Percentiles rank a stretch among this genome's conserved stretches.
Evolutionary conservation across 1,140 invertebrate genomes (phyloP).

Genomic region (Bombus vancouverensis): DNA sequence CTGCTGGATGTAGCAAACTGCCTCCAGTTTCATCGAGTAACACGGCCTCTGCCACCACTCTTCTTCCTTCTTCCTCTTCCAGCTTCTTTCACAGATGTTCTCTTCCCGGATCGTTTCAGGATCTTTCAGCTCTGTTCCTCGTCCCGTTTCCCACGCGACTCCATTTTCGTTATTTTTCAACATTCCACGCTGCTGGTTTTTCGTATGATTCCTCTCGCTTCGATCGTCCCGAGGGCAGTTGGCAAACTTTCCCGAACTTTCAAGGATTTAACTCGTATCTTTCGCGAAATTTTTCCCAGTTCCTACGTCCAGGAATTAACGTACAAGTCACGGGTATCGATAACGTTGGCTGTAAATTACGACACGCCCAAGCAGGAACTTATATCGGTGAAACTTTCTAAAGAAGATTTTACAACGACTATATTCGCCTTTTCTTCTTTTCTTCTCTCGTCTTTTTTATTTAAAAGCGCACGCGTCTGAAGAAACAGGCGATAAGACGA

Average conservation of each 20-base stretch:
- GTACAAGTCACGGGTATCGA: neutral
- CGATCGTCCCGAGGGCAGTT: neutral
- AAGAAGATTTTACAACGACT: neutral
- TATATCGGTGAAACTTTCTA: neutral
- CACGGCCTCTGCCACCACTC: neutral
- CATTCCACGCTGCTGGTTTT: slow-evolving; percentile 31
- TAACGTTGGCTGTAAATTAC: neutral
- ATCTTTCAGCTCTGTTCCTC: slow-evolving; percentile 5
- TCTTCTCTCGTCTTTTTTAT: neutral
- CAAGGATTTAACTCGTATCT: neutral
- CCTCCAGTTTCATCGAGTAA: slow-evolving; percentile 49
- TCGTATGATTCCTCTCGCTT: slow-evolving; percentile 15
- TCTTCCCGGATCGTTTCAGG: slow-evolving; percentile 16
- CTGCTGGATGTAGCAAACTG: slow-evolving; percentile 60
- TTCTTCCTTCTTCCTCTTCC: neutral
- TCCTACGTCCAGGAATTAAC: neutral
- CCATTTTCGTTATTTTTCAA: slow-evolving; percentile 33
- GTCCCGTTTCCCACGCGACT: neutral
- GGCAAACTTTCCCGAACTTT: neutral
- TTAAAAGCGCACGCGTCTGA: neutral
- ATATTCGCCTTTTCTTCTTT: neutral
- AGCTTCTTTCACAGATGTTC: slow-evolving; percentile 43
- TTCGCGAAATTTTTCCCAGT: neutral
- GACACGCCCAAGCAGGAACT: neutral
- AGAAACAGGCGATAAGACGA: slow-evolving; percentile 15